Evolutionary conservation across 2,888 invertebrate genomes (phyloP), one percentile per base, ranked within the genome.

Genomic region (Parelbella ahira): DNA sequence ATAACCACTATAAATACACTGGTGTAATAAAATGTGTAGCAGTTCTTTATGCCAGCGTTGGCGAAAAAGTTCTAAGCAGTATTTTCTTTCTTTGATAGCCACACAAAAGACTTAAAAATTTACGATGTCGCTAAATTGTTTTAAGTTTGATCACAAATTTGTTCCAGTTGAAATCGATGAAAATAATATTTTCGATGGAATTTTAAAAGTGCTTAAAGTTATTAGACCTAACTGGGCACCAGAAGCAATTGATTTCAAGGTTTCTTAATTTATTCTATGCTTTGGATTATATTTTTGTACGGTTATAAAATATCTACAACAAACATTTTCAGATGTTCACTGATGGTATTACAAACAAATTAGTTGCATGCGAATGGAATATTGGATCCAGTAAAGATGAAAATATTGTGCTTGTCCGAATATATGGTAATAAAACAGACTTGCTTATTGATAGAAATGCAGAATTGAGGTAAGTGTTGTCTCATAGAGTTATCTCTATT

Each of bases 341-440:
- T 49, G 95, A 97, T 89, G 98, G 98, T 27, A 95, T 97, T 49
- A 97, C 97, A 30, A 98, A 98, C 83, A 96, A 95, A 77, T 88
- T 98, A 58, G 90, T 97, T 39, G 95, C 95, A 19, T 95, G 94
- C 58, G 91, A 90, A 67, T 71, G 87, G 49, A 77, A 71, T 25
- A 54, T 58, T 27, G 54, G 61, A 6, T 36, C 56, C 8, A 53
- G 49, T 38, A 58, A 54, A 44, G 59, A 64, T 50, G 92, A 94
- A 9, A 68, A 77, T 61, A 92, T 94, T 62, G 90, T 98, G 1
- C 89, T 98, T 38, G 91, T 98, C 11, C 90, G 98, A 58, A 91
- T 98, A 48, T 98, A 97, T 88, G 98, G 98, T 13, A 91, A 94
- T 59, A 97, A 97, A 78, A 97, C 98, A 1, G 97, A 98, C 77